Base-by-base conservation (phyloP, 2,113 vertebrate species). In the Tyto alba region DNA sequence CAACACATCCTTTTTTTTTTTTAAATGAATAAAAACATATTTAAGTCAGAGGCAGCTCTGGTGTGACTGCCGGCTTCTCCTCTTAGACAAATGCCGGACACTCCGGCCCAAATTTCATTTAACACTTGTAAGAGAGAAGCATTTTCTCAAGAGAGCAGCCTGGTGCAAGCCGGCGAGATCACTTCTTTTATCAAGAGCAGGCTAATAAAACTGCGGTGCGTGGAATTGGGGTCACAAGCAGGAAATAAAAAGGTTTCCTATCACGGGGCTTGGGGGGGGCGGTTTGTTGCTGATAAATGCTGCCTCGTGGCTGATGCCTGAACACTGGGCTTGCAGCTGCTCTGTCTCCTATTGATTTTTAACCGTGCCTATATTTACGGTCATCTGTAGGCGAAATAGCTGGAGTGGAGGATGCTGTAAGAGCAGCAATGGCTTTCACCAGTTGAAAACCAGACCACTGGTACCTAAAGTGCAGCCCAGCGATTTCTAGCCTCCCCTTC, bases 161-260 rank as follows among this genome's bases (percentile, higher is more conserved):
- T 23, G 66, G 26, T 60, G 59, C 85, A 47, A 47, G 40, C 82
- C 23, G 15, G 26, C 1, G 2, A 57, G 25, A 41, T 81, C 1
- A 15, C 60, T 67, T 81, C n/a, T 48, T 59, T 87, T 78, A 68
- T 68, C 82, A 25, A 36, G 66, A 87, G 53, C 62, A 43, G 18
- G 22, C 53, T 52, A 68, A 94, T 91, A 55, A 82, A 91, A 82
- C 36, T 59, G 63, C 2, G 0, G 48, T 2, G 4, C 34, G 1
- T 43, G 41, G 73, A 97, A 93, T 0, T 89, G 67, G 67, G 88
- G 92, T 94, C 90, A 76, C 23, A 6, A 82, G 34, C 94, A 91
- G 85, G 88, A 90, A 91, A 73, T 18, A 83, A 41, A 40, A 76
- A 63, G 22, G 48, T 60, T 91, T 91, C 57, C 90, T 72, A 7